Evolutionary conservation across 2,888 invertebrate genomes (phyloP).

Genomic region (Oscheius onirici): DNA sequence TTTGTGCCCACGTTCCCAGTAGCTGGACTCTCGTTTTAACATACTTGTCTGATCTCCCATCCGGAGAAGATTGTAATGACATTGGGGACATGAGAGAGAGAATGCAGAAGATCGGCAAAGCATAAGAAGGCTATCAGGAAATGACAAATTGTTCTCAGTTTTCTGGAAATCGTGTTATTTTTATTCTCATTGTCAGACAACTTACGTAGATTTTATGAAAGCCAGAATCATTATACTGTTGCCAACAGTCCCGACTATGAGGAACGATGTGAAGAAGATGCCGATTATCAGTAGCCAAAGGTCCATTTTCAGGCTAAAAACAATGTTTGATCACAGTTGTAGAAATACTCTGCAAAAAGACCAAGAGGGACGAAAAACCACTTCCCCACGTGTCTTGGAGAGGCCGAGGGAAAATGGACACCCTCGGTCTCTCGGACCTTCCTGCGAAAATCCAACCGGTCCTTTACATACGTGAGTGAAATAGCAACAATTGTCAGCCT

Average conservation of each 20-base stretch:
- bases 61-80: not conserved
- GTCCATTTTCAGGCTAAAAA: not conserved
- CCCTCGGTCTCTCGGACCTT: no score
- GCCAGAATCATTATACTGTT: slow-evolving; percentile 1
- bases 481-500: no score
- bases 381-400: no score
- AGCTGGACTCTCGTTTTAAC: not conserved
- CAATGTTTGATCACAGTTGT: no score
- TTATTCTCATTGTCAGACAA: not conserved
- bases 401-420: no score
- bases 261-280: not conserved
- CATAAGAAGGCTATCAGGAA: not conserved
- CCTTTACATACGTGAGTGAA: no score
- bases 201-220: not conserved
- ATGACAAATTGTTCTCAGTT: not conserved
- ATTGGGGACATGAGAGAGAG: not conserved
- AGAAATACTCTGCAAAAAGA: not conserved
- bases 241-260: not conserved
- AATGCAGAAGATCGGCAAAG: slow-evolving; percentile 4
- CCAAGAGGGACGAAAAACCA: not conserved
- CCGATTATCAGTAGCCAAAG: not conserved
- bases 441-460: no score
- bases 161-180: not conserved
- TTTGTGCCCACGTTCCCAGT: no score
- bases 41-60: not conserved